phyloP scores from a whole-genome alignment of 2,888 invertebrate genomes.

The Didymodactylos carnosus region DNA sequence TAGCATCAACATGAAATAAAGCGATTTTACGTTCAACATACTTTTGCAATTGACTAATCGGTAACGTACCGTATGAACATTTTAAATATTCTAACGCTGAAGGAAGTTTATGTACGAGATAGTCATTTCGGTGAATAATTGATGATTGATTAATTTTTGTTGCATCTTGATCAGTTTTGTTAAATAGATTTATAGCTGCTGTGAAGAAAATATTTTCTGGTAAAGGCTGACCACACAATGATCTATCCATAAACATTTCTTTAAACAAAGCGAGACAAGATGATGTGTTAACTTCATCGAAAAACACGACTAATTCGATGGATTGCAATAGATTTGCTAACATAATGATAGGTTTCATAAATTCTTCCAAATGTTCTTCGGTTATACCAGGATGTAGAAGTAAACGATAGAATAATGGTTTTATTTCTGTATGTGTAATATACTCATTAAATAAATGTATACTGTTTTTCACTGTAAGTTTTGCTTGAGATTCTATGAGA shows the following conservation, averaged over 20 bases:
- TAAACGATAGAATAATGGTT: background rate
- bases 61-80: background rate
- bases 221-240: background rate
- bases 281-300: background rate
- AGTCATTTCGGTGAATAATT: background rate
- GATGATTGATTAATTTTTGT: background rate
- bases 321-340: background rate
- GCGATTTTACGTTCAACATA: background rate
- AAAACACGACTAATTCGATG: background rate
- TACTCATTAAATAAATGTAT: background rate
- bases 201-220: background rate
- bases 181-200: conserved; percentile 6
- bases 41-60: background rate
- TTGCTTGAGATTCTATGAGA: background rate
- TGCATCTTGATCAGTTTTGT: no score
- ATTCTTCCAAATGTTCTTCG: background rate
- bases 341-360: background rate
- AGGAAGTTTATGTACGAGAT: background rate
- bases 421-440: background rate
- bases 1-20: background rate
- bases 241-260: background rate
- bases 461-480: background rate
- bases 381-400: background rate
- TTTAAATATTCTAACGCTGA: background rate
- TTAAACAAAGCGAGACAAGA: background rate